Percentiles rank a stretch among this genome's conserved stretches.
phyloP scores from a whole-genome alignment of 2,113 vertebrate genomes.

The Philantomba maxwellii region DNA sequence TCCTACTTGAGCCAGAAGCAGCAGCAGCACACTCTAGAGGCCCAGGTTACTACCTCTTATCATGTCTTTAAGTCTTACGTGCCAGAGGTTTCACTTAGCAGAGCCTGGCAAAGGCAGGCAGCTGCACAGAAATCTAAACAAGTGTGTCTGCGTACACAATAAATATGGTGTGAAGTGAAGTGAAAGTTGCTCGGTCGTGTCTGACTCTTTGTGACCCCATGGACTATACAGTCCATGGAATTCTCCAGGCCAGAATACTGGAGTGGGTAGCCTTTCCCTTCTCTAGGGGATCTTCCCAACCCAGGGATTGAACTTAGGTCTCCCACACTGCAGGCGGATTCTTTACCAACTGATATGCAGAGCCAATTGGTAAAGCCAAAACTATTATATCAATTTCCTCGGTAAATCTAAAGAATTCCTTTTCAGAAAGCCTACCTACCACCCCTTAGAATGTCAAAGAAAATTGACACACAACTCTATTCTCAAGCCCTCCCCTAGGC shows the following conservation, averaged over 20 bases:
- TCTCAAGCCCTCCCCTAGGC: not conserved
- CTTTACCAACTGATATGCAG: not conserved
- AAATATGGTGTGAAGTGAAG: not conserved
- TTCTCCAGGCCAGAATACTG: not conserved
- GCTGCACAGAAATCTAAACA: not conserved
- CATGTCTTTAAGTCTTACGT: not conserved
- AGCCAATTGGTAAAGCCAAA: not conserved
- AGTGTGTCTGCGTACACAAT: not conserved
- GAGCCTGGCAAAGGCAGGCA: not conserved
- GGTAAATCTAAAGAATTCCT: not conserved
- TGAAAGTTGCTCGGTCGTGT: not conserved
- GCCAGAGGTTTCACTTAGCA: not conserved
- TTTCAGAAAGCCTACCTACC: not conserved
- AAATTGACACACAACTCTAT: not conserved
- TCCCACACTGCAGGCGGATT: not conserved
- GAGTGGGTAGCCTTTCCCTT: not conserved
- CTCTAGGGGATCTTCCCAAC: not conserved
- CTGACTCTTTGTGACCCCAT: not conserved
- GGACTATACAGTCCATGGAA: not conserved
- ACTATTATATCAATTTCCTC: not conserved
- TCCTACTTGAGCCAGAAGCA: not conserved
- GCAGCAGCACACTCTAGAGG: not conserved
- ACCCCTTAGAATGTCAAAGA: not conserved
- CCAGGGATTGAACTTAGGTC: not conserved
- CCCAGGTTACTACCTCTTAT: not conserved